Conservation (phyloP, 1,140 invertebrate species). For the Drosophila fuyamai region DNA sequence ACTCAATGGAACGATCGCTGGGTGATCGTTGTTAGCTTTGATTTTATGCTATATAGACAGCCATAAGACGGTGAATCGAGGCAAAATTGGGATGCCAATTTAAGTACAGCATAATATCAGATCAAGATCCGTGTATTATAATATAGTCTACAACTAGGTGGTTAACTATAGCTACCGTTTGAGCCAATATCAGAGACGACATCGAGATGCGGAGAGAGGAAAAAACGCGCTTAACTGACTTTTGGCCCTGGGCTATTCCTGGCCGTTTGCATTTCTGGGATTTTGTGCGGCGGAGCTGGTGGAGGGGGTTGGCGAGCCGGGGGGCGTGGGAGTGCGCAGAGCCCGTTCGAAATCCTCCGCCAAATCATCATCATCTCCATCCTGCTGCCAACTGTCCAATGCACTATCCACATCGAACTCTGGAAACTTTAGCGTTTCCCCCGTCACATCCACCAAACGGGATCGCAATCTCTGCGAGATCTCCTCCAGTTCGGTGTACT, state of each 20-base stretch:
- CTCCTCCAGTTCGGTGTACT: slow-evolving; percentile 87
- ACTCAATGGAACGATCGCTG: slow-evolving; percentile 60
- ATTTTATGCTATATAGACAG: slow-evolving; percentile 72
- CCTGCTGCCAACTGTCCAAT: slow-evolving; percentile 74
- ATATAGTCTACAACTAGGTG: slow-evolving; percentile 43
- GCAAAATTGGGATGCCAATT: slow-evolving; percentile 61
- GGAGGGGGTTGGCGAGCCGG: slow-evolving; percentile 19
- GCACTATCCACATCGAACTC: slow-evolving; percentile 55
- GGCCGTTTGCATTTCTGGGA: slow-evolving; percentile 26
- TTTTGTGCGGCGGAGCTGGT: slow-evolving; percentile 59
- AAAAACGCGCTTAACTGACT: slow-evolving; percentile 42
- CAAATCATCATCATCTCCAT: slow-evolving; percentile 86
- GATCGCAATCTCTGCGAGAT: slow-evolving; percentile 87
- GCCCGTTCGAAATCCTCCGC: slow-evolving; percentile 85
- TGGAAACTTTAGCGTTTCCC: slow-evolving; percentile 84
- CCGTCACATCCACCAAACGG: slow-evolving; percentile 87
- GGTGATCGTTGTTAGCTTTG: slow-evolving; percentile 63
- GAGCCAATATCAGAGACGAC: slow-evolving; percentile 69
- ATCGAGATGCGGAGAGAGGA: slow-evolving; percentile 49
- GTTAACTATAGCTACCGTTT: slow-evolving; percentile 66
- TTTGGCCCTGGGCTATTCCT: slow-evolving; percentile 65
- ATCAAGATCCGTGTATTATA: slow-evolving; percentile 51
- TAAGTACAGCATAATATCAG: slow-evolving; percentile 67
- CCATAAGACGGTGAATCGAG: slow-evolving; percentile 58
- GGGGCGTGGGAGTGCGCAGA: slow-evolving; percentile 75